phyloP scores from a whole-genome alignment of 1,140 invertebrate species.

The Ctenoplectra terminalis region DNA sequence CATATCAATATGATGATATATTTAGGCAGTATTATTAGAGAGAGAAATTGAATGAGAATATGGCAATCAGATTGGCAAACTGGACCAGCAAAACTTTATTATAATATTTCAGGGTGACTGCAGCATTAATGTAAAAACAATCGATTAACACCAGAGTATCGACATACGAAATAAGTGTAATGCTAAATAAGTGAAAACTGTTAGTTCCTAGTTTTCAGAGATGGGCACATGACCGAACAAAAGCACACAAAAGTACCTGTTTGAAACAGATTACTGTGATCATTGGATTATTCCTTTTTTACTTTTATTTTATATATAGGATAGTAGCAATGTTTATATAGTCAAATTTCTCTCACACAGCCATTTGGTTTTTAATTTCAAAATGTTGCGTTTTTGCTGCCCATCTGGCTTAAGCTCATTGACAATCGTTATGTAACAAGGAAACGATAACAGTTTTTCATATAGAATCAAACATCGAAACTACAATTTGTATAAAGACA shows the following conservation, averaged over 20 bases:
- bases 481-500: conserved; percentile 66
- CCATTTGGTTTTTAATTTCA: conserved; percentile 30
- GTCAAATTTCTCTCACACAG: conserved; percentile 20
- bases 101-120: conserved; percentile 69
- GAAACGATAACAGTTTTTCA: conserved; percentile 66
- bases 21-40: conserved; percentile 72
- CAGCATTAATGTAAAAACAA: conserved; percentile 53
- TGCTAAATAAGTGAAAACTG: conserved; percentile 64
- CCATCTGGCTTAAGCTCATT: conserved; percentile 70
- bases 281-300: conserved; percentile 22
- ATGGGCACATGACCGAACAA: conserved; percentile 67
- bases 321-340: conserved; percentile 36
- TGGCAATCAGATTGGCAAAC: conserved; percentile 72
- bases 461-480: conserved; percentile 77
- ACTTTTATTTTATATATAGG: conserved; percentile 23
- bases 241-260: conserved; percentile 56
- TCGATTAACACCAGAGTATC: conserved; percentile 37
- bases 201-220: conserved; percentile 75
- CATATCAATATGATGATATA: conserved; percentile 61
- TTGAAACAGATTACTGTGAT: conserved; percentile 51
- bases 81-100: conserved; percentile 69
- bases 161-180: conserved; percentile 44
- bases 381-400: conserved; percentile 55
- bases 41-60: conserved; percentile 61
- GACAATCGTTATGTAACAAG: conserved; percentile 73